These are phyloP conservation scores for Dendrolimus houi DNA, from an alignment of 2,888 invertebrate species.

Conservation along the genomic window DNA sequence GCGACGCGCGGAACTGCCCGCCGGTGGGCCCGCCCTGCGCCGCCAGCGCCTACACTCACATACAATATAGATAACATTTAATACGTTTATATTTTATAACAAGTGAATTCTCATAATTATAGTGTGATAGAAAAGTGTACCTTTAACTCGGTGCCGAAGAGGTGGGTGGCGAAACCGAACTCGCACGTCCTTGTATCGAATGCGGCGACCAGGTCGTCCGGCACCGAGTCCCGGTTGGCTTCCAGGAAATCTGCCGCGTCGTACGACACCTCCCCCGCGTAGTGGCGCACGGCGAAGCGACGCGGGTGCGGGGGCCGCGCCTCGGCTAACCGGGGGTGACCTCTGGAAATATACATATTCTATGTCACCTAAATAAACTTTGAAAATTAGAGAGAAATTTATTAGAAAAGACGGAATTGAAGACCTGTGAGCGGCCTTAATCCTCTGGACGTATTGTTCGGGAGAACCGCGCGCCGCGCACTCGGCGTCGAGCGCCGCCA, in stretches of 20 bases:
- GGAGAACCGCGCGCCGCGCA: conserved; percentile 89
- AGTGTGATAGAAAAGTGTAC: conserved; percentile 13
- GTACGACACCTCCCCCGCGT: conserved; percentile 85
- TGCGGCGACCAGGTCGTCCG: conserved; percentile 93
- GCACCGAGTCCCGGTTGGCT: conserved; percentile 93
- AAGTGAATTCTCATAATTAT: not conserved
- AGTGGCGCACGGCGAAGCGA: conserved; percentile 94
- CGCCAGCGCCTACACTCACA: conserved; percentile 75
- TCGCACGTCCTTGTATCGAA: conserved; percentile 95
- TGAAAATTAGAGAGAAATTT: too few relatives aligned
- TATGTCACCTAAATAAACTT: too few relatives aligned
- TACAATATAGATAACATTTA: not conserved
- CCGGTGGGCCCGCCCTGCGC: conserved; percentile 69
- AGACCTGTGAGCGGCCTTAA: conserved; percentile 48
- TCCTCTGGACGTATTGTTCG: conserved; percentile 54
- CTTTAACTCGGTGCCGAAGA: conserved; percentile 96
- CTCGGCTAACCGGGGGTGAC: conserved; percentile 88
- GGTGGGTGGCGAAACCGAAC: conserved; percentile 97
- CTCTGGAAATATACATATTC: conserved; percentile 57
- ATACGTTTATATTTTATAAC: not conserved
- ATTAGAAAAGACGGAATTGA: not conserved
- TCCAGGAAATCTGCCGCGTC: conserved; percentile 93
- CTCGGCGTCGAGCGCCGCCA: conserved; percentile 95
- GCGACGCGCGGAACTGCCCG: conserved; percentile 89
- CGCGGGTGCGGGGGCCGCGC: conserved; percentile 87